Percentiles rank a stretch among this genome's conserved stretches.
phyloP scores from a whole-genome alignment of 2,888 invertebrate genomes.

The Gastracanthus pulcherrimus region DNA sequence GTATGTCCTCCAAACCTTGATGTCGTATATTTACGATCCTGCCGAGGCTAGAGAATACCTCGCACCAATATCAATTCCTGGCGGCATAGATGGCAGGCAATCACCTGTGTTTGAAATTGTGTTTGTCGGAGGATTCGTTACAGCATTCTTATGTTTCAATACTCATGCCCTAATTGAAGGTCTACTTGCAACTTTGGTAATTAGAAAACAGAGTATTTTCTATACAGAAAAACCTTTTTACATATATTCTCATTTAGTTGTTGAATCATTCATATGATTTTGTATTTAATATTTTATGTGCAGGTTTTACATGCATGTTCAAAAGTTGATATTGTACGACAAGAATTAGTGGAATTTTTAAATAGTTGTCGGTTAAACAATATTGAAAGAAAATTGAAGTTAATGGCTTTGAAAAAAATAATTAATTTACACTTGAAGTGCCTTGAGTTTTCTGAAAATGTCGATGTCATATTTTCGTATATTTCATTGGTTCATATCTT shows the following conservation, averaged over 20 bases:
- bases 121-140: conserved; percentile 23
- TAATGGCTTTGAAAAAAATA: background rate
- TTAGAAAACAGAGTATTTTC: background rate
- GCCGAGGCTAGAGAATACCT: conserved; percentile 31
- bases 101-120: conserved; percentile 51
- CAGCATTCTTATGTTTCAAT: conserved; percentile 27
- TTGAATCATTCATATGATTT: background rate
- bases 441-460: conserved; percentile 45
- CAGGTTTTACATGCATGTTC: conserved; percentile 1
- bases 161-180: background rate
- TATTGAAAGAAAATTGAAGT: background rate
- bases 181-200: conserved; percentile 47
- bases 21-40: background rate
- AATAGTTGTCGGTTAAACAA: background rate
- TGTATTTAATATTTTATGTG: background rate
- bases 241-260: too few relatives aligned
- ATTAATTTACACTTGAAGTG: conserved; percentile 53
- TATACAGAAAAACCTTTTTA: too few relatives aligned
- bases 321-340: background rate
- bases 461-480: conserved; percentile 57
- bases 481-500: too few relatives aligned
- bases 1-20: background rate
- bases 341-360: background rate
- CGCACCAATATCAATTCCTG: conserved; percentile 42
- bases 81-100: background rate